Conservation (phyloP, 30 jellyfish, hydroid and myxozoan genomes). For the Chironex yamaguchii region DNA sequence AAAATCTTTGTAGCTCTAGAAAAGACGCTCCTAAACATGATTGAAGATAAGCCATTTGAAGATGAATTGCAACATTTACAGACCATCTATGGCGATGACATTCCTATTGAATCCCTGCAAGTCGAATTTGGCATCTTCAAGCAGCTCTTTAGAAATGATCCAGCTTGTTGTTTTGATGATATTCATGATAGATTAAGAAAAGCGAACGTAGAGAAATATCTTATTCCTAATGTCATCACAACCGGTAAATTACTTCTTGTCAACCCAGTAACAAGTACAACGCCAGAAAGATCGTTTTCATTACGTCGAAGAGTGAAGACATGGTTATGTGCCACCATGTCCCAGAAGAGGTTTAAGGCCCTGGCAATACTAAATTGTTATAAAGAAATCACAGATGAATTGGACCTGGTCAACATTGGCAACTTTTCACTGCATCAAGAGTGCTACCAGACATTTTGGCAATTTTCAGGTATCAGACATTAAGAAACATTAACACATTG, state of each 20-base stretch:
- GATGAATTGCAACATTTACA: constrained; percentile 2
- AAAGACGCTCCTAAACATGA: constrained; percentile 17
- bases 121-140: neutral
- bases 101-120: neutral
- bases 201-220: neutral
- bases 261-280: constrained; percentile 53
- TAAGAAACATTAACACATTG: too few species aligned
- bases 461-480: constrained; percentile 1
- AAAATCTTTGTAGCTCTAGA: constrained; percentile 31
- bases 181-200: neutral
- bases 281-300: constrained; percentile 52
- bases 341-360: constrained; percentile 23
- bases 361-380: constrained; percentile 12
- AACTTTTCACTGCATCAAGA: neutral
- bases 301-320: constrained; percentile 29
- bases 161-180: constrained; percentile 1
- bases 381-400: constrained; percentile 21
- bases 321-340: constrained; percentile 52
- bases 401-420: constrained; percentile 18
- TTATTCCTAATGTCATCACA: constrained; percentile 18
- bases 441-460: constrained; percentile 8
- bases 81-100: constrained; percentile 2
- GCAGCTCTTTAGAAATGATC: constrained; percentile 1
- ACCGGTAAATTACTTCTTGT: constrained; percentile 22
- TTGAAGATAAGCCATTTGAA: constrained; percentile 15